Evolutionary conservation across 1,140 invertebrate genomes (phyloP).

Genomic region (Zaprionus tsacasi): DNA sequence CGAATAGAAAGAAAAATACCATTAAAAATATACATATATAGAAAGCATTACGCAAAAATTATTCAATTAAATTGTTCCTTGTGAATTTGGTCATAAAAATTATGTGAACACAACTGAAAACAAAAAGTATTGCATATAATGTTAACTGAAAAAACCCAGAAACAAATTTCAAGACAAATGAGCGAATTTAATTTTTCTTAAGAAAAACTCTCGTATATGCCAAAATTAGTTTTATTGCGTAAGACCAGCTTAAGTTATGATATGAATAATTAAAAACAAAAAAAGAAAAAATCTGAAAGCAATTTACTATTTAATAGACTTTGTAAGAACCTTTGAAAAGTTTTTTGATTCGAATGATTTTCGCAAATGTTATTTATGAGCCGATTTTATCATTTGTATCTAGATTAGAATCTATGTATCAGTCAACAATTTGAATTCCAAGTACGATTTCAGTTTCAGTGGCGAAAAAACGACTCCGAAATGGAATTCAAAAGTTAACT

Average conservation of each 20-base stretch:
- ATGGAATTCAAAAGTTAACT: constrained; percentile 18
- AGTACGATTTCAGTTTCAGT: constrained; percentile 1
- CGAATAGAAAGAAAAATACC: constrained; percentile 13
- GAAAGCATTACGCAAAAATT: constrained; percentile 25
- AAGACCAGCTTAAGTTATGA: constrained; percentile 33
- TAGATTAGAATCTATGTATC: constrained; percentile 8
- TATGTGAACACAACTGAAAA: constrained; percentile 12
- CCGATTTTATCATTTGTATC: constrained; percentile 31
- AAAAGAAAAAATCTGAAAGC: constrained; percentile 58
- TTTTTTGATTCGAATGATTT: constrained; percentile 36
- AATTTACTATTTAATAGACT: constrained; percentile 79
- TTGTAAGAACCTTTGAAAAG: constrained; percentile 39
- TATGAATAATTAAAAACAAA: constrained; percentile 32
- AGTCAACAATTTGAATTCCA: constrained; percentile 19
- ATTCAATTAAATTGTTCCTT: constrained; percentile 41
- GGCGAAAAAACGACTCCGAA: neutral
- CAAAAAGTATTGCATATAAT: constrained; percentile 47
- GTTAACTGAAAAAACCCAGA: constrained; percentile 48
- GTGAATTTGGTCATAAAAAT: constrained; percentile 30
- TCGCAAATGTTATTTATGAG: constrained; percentile 41
- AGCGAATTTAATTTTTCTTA: constrained; percentile 77
- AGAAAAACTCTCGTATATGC: constrained; percentile 52
- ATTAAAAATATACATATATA: constrained; percentile 9
- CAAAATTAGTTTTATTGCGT: constrained; percentile 41
- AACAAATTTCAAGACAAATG: constrained; percentile 54